These are phyloP conservation scores for Catocala sponsa DNA, from an alignment of 2,888 invertebrate genomes.

Conservation along the genomic window DNA sequence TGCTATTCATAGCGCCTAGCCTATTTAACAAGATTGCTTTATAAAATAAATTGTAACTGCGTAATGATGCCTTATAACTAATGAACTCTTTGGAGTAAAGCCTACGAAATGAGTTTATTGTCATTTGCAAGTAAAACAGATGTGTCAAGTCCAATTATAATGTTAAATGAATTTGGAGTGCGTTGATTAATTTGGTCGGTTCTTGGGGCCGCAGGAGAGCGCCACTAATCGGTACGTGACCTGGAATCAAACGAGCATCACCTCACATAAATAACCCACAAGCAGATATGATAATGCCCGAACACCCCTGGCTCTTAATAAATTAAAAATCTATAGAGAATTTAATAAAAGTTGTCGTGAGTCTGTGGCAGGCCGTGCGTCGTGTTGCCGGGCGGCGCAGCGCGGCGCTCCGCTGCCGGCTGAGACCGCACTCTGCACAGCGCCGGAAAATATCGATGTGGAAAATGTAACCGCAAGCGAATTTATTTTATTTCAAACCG, in stretches of 20 bases:
- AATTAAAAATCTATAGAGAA: constrained; percentile 47
- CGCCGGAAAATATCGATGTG: constrained; percentile 25
- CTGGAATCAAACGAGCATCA: constrained; percentile 57
- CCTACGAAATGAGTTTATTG: constrained; percentile 41
- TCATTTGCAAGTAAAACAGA: constrained; percentile 37
- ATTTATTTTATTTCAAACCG: constrained; percentile 32
- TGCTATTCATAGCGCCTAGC: too few species aligned
- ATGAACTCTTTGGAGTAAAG: constrained; percentile 34
- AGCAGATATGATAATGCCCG: constrained; percentile 55
- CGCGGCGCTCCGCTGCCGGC: neutral
- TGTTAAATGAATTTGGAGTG: constrained; percentile 49
- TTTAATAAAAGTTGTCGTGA: constrained; percentile 42
- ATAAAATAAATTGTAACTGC: constrained; percentile 11
- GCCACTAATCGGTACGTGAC: constrained; percentile 70
- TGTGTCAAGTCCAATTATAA: constrained; percentile 51
- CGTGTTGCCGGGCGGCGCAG: neutral
- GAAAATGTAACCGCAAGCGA: constrained; percentile 32
- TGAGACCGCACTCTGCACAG: neutral
- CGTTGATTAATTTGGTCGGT: constrained; percentile 44
- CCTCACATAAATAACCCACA: constrained; percentile 47
- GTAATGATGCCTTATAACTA: constrained; percentile 28
- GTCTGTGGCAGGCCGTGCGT: neutral
- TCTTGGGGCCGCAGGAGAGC: constrained; percentile 24
- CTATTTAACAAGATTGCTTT: constrained; percentile 8
- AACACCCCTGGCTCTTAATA: constrained; percentile 44